Base-by-base conservation (phyloP, 2,113 vertebrate species). In the Pungitius pungitius region DNA sequence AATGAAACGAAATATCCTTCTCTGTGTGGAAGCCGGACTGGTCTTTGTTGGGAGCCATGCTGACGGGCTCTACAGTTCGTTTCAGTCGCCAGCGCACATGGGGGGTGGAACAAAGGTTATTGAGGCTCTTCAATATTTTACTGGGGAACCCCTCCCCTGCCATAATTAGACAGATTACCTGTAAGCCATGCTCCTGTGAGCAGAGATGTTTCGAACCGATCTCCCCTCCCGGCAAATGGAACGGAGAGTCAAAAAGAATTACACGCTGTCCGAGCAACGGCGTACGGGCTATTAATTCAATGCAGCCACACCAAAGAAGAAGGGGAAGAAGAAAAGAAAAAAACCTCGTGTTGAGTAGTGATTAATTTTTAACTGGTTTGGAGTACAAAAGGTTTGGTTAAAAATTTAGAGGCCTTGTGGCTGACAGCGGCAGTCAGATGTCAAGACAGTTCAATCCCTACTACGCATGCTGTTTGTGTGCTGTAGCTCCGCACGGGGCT, bases 121-220 rank as follows among this genome's bases (percentile, higher is more conserved):
- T 78, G 94, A 93, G 91, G 88, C 94, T 95, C 93, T 94, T 96
- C 89, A 96, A 95, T 97, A 94, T 97, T 96, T 96, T 95, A 96
- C 92, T 94, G 88, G 93, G 93, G 94, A 95, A 94, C 94, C 95
- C 93, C 93, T 95, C 95, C 93, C 88, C 92, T 92, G 89, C 93
- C 92, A 93, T 97, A 97, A 99, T 99, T 98, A 98, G 96, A 95
- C 95, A 96, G 94, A 97, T 98, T 98, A 98, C 96, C 96, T 96
- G 96, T 95, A 96, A 96, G 94, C 94, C 93, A 95, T 94, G 95
- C 94, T 92, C 85, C 92, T 92, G 88, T 95, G 92, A 94, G 91
- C 94, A 90, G 94, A 95, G 93, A 91, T 94, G 89, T 95, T 96
- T 95, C 93, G 95, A 93, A 95, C 93, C 72, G 89, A 89, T 94